Conservation (phyloP, 2,888 invertebrate species). For the Sminthurinus aureus region DNA sequence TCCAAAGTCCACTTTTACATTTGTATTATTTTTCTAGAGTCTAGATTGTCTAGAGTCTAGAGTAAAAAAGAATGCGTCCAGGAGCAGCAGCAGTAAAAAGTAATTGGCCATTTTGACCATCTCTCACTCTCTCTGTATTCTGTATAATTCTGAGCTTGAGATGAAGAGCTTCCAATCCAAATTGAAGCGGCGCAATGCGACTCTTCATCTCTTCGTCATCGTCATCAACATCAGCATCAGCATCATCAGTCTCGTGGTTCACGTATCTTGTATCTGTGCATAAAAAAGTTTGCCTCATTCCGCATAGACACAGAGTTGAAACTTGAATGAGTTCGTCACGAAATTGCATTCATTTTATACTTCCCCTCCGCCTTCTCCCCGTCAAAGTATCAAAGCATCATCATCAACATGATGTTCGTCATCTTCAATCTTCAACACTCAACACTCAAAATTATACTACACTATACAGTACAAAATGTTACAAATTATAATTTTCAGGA, state of each 20-base stretch:
- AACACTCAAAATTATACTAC: too few relatives aligned
- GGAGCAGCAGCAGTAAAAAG: background rate
- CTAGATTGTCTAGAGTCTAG: background rate
- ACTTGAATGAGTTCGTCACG: conserved; percentile 4
- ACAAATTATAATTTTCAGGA: too few relatives aligned
- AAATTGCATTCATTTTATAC: background rate
- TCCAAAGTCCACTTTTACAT: background rate
- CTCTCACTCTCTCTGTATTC: background rate
- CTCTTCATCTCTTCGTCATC: background rate
- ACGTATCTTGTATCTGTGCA: background rate
- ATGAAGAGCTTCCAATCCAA: too few relatives aligned
- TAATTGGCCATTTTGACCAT: background rate
- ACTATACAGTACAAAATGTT: too few relatives aligned
- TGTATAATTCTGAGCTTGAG: background rate
- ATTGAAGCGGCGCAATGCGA: background rate
- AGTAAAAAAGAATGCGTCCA: background rate
- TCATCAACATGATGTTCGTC: too few relatives aligned
- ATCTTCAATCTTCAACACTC: too few relatives aligned
- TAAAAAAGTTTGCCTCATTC: background rate
- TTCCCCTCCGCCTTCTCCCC: background rate
- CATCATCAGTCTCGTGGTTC: background rate
- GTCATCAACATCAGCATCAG: too few relatives aligned
- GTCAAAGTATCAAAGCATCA: background rate
- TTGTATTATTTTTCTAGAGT: background rate
- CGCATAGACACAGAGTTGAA: background rate